Evolutionary conservation across 2,113 vertebrate species (phyloP), one percentile per base, ranked within the genome.

Genomic region (Apeltes quadracus): DNA sequence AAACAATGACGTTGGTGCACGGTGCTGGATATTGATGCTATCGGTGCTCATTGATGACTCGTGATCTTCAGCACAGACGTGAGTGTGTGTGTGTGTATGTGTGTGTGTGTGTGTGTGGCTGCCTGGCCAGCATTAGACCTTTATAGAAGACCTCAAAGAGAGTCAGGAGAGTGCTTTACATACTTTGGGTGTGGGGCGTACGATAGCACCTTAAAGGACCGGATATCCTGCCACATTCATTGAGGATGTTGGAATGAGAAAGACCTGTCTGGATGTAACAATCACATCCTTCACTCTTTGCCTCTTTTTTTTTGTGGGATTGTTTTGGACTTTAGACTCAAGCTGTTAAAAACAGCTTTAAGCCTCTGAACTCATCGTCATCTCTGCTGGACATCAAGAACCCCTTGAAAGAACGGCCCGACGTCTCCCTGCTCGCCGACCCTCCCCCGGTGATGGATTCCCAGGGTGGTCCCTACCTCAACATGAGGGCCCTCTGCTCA

Each of bases 401-500:
- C 61, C 5, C 13, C 39, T 46, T n/a, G 2, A 50, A n/a, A 36
- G 25, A 39, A 32, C 44, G 61, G 61, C 0, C 23, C 22, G 3
- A 5, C 18, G 12, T 56, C 41, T n/a, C 36, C 27, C 9, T 59
- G 27, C 25, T 46, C 13, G 22, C 22, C 23, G 2, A 10, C 39
- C 8, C 57, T 29, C 12, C 7, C 41, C 14, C 15, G 14, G 61
- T 16, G 12, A 93, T 96, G 96, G 95, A 95, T 85, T 86, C 88
- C 29, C 87, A 93, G 0, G 91, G 89, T 9, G 93, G 92, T 11
- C 90, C 91, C 0, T 95, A 95, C 85, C 94, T 98, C 76, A 95
- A 98, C 91, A 79, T 77, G 0, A 91, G 89, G 0, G 96, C 96
- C 0, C 88, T 97, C 77, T 91, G 90, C 0, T 96, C 97, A 4